Percentiles rank a stretch among this genome's conserved stretches.
Conservation (phyloP, 92 coral and sea anemone species). For the Meandrina meandrites region DNA sequence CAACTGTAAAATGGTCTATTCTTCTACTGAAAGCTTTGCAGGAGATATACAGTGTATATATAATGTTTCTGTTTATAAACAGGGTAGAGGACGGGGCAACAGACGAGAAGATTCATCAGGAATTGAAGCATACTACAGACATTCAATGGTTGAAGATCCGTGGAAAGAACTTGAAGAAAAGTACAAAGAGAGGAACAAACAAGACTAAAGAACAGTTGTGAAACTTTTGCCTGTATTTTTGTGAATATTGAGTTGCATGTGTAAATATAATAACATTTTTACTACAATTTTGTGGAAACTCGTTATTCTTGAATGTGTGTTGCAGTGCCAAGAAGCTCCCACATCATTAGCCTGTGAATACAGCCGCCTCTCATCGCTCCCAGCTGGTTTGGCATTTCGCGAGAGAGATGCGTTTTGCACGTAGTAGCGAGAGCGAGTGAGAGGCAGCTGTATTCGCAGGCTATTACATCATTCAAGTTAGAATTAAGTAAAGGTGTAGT, state of each 20-base stretch:
- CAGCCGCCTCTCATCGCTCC: no score
- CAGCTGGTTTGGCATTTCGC: no score
- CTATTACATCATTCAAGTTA: no score
- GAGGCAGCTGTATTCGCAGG: no score
- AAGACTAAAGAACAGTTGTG: neutral
- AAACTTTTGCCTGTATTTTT: neutral
- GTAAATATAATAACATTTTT: neutral
- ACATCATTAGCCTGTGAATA: no score
- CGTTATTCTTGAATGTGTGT: neutral
- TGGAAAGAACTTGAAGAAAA: constrained; percentile 78
- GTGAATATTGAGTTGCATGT: neutral
- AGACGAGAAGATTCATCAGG: constrained; percentile 14
- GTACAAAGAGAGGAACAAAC: constrained; percentile 29
- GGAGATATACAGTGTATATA: neutral
- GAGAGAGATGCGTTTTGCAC: no score
- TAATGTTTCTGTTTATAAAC: neutral
- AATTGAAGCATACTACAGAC: constrained; percentile 76
- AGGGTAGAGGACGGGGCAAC: constrained; percentile 21
- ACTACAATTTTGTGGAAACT: neutral
- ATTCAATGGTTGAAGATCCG: constrained; percentile 88
- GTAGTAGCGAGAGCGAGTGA: no score
- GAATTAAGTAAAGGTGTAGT: no score
- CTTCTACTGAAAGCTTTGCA: neutral
- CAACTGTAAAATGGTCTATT: no score
- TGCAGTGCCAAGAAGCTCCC: neutral